Conservation (phyloP, 2,113 vertebrate genomes). For the Rhabdornis inornatus region DNA sequence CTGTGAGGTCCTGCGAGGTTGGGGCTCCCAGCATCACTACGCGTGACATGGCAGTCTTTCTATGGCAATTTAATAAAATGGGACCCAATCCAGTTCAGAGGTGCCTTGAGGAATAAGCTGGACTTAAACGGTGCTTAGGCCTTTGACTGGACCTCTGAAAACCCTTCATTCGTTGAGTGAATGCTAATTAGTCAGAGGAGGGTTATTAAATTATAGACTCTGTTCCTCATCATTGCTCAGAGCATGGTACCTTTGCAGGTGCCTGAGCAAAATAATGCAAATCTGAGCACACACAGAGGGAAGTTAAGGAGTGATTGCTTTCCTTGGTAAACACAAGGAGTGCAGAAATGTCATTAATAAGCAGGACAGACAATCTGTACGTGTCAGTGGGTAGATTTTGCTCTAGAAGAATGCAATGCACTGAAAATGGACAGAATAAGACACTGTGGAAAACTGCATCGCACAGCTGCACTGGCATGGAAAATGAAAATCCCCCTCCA, state of each 20-base stretch:
- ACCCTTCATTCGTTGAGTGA: neutral
- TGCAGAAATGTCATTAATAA: neutral
- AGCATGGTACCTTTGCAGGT: neutral
- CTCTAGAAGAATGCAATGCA: neutral
- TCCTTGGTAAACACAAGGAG: neutral
- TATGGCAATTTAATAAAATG: slow-evolving; percentile 41
- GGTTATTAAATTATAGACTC: neutral
- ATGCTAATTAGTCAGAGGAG: slow-evolving; percentile 1
- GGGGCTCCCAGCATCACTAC: slow-evolving; percentile 11
- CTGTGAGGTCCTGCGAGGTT: slow-evolving; percentile 35
- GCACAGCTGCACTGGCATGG: neutral
- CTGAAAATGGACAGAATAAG: neutral
- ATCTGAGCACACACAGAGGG: neutral
- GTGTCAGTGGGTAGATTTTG: neutral
- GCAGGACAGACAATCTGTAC: neutral
- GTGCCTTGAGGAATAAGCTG: slow-evolving; percentile 15
- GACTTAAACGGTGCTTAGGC: slow-evolving; percentile 12
- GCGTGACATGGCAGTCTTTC: slow-evolving; percentile 5
- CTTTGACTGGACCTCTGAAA: slow-evolving; percentile 35
- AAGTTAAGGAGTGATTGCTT: neutral
- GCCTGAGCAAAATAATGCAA: neutral
- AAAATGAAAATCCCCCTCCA: neutral
- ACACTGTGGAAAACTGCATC: neutral
- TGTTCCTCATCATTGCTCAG: accelerated
- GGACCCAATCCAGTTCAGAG: slow-evolving; percentile 34